Base-by-base conservation (phyloP, 2,797 vertebrate species). In the Poecilia wingei region DNA sequence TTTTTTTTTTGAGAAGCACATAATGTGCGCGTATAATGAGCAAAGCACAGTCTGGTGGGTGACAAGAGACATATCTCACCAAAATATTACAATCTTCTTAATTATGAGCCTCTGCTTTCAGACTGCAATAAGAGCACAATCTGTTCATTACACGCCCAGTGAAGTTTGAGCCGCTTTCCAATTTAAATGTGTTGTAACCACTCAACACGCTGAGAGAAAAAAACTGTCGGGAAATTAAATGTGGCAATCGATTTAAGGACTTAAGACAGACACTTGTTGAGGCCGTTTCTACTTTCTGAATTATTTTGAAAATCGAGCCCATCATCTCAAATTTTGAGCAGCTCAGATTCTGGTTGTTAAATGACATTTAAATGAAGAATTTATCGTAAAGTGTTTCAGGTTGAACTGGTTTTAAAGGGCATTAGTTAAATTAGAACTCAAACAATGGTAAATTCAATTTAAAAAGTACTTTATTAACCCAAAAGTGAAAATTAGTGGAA, bases 161-260 rank as follows among this genome's bases (percentile, higher is more conserved):
- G 3, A 41, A 43, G 18, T 41, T 66, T 14, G n/a, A 68, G 68
- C 13, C 33, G 0, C 55, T 70, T 66, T 76, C 8, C 4, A 12
- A 49, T 43, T 39, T 43, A 41, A 75, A 57, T 33, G 1, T 25
- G 47, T 25, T 4, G 8, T 31, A 74, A 4, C 10, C 13, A 47
- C 28, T 55, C 43, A 25, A 66, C 46, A 82, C 74, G 66, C 57
- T n/a, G 72, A 25, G 3, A 74, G 31, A 74, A 74, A 39, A 2
- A 12, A 33, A 12, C 33, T 45, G 71, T 76, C 3, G 70, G 36
- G 25, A 6, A 9, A 13, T 31, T 55, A 69, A 72, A 39, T 22
- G 8, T 66, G 8, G 64, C 64, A 33, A 70, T 12, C 22, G 22
- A 46, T 64, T 31, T 77, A 33, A 66, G 12, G 64, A 41, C 14